Base-by-base conservation (phyloP, 2,888 invertebrate species). In the Erpobdella octoculata region DNA sequence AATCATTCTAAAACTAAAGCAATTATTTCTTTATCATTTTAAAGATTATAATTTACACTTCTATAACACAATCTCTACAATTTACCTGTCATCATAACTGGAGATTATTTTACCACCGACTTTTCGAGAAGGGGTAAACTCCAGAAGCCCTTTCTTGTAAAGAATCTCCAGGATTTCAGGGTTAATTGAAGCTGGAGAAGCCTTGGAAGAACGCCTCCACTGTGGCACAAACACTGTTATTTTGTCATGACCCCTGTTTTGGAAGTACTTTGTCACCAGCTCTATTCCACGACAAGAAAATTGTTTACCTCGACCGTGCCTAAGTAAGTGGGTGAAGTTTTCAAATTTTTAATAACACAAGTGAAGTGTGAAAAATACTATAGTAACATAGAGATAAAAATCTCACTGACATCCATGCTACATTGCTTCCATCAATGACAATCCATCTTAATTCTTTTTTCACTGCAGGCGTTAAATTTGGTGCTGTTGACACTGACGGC, bases 31-130 rank as follows among this genome's bases (percentile, higher is more conserved):
- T n/a, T n/a, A n/a, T n/a, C n/a, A n/a, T n/a, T n/a, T n/a, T n/a
- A n/a, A n/a, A n/a, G n/a, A n/a, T n/a, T n/a, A n/a, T n/a, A n/a
- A n/a, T n/a, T n/a, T n/a, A n/a, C n/a, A n/a, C n/a, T n/a, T n/a
- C n/a, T n/a, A n/a, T n/a, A n/a, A n/a, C n/a, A 25, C 59, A 59
- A 18, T 38, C 46, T 2, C 15, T 18, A 68, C 12, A 21, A 4
- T 25, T 2, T 31, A 69, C 69, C 69, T 38, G 36, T 69, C 69
- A 33, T 69, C 69, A 37, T 69, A 69, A n/a, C 69, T 69, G 58
- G 35, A 35, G 35, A 69, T 69, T n/a, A 58, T 25, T 2, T 33
- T 36, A 18, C 36, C 35, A 6, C 37, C 69, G 1, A 53, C 53
- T n/a, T 58, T 33, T 18, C 69, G 28, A 15, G 69, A 69, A 1